A percentile compares a stretch with the other conserved stretches of the same genome.
These are phyloP conservation scores for Platorchestia sp. DNA, from an alignment of 1,140 invertebrate species.

Conservation along the genomic window DNA sequence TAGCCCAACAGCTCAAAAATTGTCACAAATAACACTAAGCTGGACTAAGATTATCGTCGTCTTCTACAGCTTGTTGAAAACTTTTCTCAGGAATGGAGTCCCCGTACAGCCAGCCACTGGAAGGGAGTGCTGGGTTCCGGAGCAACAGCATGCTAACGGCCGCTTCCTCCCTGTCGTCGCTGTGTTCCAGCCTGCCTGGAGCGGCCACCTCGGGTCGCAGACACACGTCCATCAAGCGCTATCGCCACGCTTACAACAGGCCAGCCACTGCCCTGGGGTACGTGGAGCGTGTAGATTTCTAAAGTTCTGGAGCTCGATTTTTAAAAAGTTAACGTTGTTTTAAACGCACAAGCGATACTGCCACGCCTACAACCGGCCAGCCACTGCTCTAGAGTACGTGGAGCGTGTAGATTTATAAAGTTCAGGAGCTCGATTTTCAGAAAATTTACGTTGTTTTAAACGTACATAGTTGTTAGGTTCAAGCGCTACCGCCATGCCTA, in stretches of 20 bases:
- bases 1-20: too few species aligned
- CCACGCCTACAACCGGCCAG: constrained; percentile 19
- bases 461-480: too few species aligned
- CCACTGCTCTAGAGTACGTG: background rate
- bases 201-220: background rate
- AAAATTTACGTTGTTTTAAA: too few species aligned
- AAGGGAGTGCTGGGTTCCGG: background rate
- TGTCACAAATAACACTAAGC: too few species aligned
- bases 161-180: constrained; percentile 10
- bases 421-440: too few species aligned
- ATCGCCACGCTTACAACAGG: constrained; percentile 12
- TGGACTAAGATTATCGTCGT: too few species aligned
- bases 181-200: background rate
- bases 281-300: background rate
- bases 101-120: background rate
- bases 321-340: too few species aligned
- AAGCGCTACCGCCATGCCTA: background rate
- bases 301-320: too few species aligned
- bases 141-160: background rate
- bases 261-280: constrained; percentile 17
- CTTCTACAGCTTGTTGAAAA: background rate
- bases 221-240: background rate
- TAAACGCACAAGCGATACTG: background rate
- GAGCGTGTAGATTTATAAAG: too few species aligned
- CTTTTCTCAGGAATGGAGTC: background rate